Percentiles rank a stretch among this genome's conserved stretches.
Conservation (phyloP, 2,113 vertebrate species). For the Leptocoma aspasia region DNA sequence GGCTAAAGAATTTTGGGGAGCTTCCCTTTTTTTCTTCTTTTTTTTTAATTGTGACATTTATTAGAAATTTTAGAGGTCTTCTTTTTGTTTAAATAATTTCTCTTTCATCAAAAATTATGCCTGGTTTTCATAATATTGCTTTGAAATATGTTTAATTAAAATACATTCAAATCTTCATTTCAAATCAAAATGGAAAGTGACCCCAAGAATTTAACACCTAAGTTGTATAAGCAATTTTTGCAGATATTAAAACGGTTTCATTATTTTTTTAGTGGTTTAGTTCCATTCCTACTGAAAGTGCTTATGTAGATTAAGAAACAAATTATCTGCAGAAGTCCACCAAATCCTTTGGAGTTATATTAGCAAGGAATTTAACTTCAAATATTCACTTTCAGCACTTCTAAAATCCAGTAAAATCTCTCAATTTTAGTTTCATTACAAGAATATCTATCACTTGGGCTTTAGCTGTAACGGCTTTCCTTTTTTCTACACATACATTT, state of each 20-base stretch:
- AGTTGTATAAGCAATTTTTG: not conserved
- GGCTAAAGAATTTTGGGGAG: accelerated
- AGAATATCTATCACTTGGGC: not conserved
- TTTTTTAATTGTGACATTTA: not conserved
- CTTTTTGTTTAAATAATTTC: not conserved
- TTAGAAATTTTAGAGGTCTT: not conserved
- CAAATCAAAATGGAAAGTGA: not conserved
- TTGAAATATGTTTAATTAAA: not conserved
- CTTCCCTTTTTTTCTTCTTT: accelerated
- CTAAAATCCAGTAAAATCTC: not conserved
- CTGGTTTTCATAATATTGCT: not conserved
- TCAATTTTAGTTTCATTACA: not conserved
- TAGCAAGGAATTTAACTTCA: not conserved
- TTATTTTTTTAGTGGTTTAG: not conserved
- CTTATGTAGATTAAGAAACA: not conserved
- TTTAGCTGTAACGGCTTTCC: not conserved
- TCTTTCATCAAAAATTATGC: not conserved
- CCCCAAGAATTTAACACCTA: not conserved
- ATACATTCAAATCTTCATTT: not conserved
- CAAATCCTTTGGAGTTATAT: not conserved
- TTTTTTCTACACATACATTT: not conserved
- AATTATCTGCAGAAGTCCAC: not conserved
- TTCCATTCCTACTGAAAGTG: not conserved
- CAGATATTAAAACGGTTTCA: not conserved
- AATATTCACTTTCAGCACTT: not conserved